phyloP scores from a whole-genome alignment of 2,113 vertebrate species.

The Hystrix cristata region DNA sequence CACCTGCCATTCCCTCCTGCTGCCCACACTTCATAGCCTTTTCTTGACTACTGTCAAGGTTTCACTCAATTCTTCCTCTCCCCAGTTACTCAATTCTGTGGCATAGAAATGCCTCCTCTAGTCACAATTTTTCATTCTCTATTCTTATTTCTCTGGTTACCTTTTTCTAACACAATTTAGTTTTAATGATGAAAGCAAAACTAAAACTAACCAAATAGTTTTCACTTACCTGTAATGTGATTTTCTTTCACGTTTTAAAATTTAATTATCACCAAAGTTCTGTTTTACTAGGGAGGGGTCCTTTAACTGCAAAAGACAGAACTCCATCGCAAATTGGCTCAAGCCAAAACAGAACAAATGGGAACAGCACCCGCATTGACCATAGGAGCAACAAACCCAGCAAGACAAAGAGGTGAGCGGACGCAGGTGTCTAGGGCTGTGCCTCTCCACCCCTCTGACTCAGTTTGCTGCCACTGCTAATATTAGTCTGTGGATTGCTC shows the following conservation, averaged over 20 bases:
- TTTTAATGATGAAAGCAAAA: neutral
- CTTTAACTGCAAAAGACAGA: neutral
- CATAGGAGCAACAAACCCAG: rapidly evolving
- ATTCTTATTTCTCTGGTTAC: neutral
- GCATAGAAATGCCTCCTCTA: rapidly evolving
- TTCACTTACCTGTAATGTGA: neutral
- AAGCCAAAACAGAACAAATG: neutral
- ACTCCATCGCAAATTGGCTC: neutral
- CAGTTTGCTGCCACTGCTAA: neutral
- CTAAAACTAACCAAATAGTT: neutral
- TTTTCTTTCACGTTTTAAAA: neutral
- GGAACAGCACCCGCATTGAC: too few relatives aligned
- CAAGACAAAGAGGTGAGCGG: too few relatives aligned
- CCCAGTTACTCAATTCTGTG: neutral
- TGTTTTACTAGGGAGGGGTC: too few relatives aligned
- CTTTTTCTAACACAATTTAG: neutral
- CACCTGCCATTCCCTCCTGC: rapidly evolving
- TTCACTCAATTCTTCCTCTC: neutral
- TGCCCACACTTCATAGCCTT: rapidly evolving
- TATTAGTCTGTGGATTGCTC: too few relatives aligned
- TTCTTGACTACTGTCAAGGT: too few relatives aligned
- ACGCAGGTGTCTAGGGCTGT: neutral
- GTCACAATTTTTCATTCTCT: neutral
- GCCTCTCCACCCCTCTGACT: neutral
- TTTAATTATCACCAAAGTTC: neutral